These are phyloP conservation scores for Poecilia picta DNA, from an alignment of 2,797 vertebrate genomes.

Conservation along the genomic window DNA sequence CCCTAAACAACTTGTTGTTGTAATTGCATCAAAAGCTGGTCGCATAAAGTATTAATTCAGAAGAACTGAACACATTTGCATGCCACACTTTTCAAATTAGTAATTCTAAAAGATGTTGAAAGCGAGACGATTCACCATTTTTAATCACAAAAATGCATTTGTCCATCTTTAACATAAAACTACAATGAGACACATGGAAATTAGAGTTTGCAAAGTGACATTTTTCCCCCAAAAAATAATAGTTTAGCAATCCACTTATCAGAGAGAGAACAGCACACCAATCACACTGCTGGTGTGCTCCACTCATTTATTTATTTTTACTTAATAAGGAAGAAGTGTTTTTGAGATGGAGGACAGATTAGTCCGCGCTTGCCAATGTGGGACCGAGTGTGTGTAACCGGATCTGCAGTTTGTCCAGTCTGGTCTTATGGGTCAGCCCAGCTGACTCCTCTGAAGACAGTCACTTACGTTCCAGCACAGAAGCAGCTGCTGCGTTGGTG, in stretches of 20 bases:
- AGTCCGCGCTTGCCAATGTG: background rate
- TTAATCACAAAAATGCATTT: background rate
- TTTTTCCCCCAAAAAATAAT: background rate
- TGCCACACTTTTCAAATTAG: background rate
- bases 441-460: background rate
- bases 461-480: background rate
- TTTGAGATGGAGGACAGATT: background rate
- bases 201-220: background rate
- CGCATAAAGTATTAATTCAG: background rate
- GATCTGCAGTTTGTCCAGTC: background rate
- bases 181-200: background rate
- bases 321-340: background rate
- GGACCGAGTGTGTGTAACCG: background rate
- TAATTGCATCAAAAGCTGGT: background rate
- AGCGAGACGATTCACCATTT: background rate
- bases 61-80: background rate
- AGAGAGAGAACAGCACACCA: background rate
- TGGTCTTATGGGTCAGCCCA: background rate
- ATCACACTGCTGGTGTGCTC: background rate
- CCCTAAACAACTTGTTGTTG: background rate
- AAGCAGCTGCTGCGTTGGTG: rapidly evolving
- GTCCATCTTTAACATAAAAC: background rate
- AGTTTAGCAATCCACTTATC: background rate
- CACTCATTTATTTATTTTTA: background rate
- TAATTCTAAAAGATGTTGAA: background rate